A percentile compares a stretch with the other conserved stretches of the same genome.
These are phyloP conservation scores for Atopsyche davidsoni DNA, from an alignment of 1,140 invertebrate species.

Conservation along the genomic window DNA sequence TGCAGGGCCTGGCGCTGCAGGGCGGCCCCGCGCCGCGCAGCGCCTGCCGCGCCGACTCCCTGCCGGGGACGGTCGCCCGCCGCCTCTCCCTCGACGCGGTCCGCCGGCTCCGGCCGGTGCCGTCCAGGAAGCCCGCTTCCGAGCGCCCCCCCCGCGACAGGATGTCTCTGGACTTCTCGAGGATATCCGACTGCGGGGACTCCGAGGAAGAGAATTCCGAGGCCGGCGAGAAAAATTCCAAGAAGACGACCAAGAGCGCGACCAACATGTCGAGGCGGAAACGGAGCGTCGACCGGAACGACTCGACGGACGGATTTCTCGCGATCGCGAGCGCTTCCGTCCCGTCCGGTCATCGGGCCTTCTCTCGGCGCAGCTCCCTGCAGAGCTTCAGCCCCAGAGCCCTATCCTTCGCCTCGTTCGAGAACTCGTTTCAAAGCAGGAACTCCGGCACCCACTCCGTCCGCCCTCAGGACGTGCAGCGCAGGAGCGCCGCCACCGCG, in stretches of 20 bases:
- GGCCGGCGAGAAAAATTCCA: conserved; percentile 2
- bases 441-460: conserved; percentile 2
- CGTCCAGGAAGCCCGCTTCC: conserved; percentile 9
- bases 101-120: conserved; percentile 5
- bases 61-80: conserved; percentile 13
- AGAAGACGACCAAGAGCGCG: conserved; percentile 4
- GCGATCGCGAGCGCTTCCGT: conserved; percentile 1
- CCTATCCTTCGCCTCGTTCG: conserved; percentile 16
- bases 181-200: conserved; percentile 27
- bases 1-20: conserved; percentile 2
- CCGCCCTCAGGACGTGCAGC: conserved; percentile 6
- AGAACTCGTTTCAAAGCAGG: not conserved
- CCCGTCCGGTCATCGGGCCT: conserved; percentile 2
- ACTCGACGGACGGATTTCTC: not conserved
- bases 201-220: conserved; percentile 21
- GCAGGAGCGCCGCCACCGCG: conserved; percentile 8
- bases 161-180: conserved; percentile 23
- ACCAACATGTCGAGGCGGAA: conserved; percentile 9
- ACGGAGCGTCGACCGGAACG: conserved; percentile 16
- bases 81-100: conserved; percentile 22
- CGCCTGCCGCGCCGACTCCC: conserved; percentile 20
- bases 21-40: conserved; percentile 13
- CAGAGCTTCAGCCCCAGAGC: conserved; percentile 24
- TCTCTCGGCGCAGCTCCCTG: conserved; percentile 24
- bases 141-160: conserved; percentile 24